Evolutionary conservation across 2,797 vertebrate species (phyloP), one percentile per base, ranked within the genome.

Genomic region (Jordanella pulchra): DNA sequence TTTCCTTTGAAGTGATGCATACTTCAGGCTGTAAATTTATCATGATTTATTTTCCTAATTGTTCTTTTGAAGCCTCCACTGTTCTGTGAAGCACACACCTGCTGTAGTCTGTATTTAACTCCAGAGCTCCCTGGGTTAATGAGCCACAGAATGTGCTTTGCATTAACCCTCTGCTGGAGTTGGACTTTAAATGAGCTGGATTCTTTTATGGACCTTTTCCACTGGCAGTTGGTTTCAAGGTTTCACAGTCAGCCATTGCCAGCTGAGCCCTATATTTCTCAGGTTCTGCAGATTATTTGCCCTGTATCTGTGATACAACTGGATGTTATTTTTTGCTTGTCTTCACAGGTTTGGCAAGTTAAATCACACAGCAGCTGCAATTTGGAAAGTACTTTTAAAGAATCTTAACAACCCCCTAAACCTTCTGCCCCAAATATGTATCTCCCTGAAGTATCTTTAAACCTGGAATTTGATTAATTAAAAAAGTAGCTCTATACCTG

Each of bases 31-130:
- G 60, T 39, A 69, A 72, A 75, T 74, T 0, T 70, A 75, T 70
- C 54, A 35, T 17, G 42, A 27, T 63, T 7, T 53, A 42, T 7
- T 30, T 28, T 27, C 28, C 12, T 12, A 28, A 18, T 67, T 65
- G 55, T 67, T 73, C 47, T 67, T 71, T 61, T 53, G 17, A 47
- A 48, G 39, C 44, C 25, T 32, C 18, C 75, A 61, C 58, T 83
- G 65, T 77, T 79, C 81, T 79, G 81, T 81, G 75, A 80, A 64
- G 42, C 54, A 18, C 25, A 58, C 75, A 77, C 67, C 85, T 83
- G 85, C 79, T 42, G 65, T 21, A 44, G 67, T 72, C 67, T 75
- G 65, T 3, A 3, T 81, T 76, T 65, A 21, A 68, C 71, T 70
- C 67, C 75, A 73, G 65, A 30, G 79, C 23, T 66, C 35, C 28